A percentile compares a stretch with the other conserved stretches of the same genome.
Conservation (phyloP, 2,888 invertebrate species). For the Drosophila mettleri region DNA sequence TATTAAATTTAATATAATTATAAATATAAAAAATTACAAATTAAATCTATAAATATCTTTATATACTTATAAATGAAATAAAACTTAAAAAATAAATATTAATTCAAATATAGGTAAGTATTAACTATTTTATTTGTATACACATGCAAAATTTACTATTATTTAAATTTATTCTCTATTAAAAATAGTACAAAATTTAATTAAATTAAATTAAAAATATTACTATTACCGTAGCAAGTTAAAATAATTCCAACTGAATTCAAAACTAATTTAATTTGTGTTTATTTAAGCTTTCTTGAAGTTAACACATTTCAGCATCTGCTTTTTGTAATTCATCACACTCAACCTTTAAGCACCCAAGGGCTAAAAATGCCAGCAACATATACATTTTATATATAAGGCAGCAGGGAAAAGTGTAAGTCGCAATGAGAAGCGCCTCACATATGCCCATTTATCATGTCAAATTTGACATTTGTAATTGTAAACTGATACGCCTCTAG, state of each 20-base stretch:
- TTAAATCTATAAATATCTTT: too few species aligned
- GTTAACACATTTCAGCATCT: not conserved
- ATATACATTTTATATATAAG: conserved; percentile 12
- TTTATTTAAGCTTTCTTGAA: not conserved
- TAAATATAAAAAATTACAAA: too few species aligned
- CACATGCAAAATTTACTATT: too few species aligned
- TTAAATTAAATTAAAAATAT: not conserved
- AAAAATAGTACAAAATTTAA: not conserved
- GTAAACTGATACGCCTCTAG: conserved; percentile 76
- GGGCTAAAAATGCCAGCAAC: conserved; percentile 51
- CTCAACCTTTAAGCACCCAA: conserved; percentile 34
- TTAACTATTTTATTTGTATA: too few species aligned
- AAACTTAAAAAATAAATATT: too few species aligned
- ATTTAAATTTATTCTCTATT: too few species aligned
- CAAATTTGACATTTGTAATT: conserved; percentile 79
- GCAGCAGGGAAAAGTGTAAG: conserved; percentile 15
- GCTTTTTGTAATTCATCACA: conserved; percentile 10
- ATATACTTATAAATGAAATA: too few species aligned
- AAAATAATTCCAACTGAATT: not conserved
- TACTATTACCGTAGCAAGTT: not conserved
- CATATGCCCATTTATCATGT: conserved; percentile 79
- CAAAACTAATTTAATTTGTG: not conserved
- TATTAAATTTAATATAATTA: too few species aligned
- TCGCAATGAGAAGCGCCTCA: conserved; percentile 49
- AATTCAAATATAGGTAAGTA: too few species aligned